These are phyloP conservation scores for Bryconaethiops microstoma DNA, from an alignment of 2,797 vertebrate genomes.

Conservation along the genomic window DNA sequence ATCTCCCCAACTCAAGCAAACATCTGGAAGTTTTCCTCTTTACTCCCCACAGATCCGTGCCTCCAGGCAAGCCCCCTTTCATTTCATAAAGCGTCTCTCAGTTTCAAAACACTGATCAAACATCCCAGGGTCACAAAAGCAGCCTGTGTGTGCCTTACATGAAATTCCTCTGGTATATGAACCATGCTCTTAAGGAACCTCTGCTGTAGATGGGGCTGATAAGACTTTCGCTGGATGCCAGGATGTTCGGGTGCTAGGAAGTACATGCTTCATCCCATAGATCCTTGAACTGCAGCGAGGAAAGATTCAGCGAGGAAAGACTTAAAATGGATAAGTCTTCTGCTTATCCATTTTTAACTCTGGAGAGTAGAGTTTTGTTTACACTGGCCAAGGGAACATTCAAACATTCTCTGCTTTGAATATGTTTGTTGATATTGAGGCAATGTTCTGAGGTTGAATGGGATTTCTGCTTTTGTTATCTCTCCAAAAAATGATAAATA, in stretches of 20 bases:
- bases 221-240: slow-evolving; percentile 38
- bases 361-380: slow-evolving; percentile 52
- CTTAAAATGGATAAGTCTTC: too few relatives aligned
- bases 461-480: slow-evolving; percentile 15
- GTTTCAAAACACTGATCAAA: slow-evolving; percentile 68
- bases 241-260: slow-evolving; percentile 63
- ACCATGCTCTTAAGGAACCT: slow-evolving; percentile 37
- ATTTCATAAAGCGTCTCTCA: slow-evolving; percentile 69
- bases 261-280: slow-evolving; percentile 68
- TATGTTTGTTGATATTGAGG: slow-evolving; percentile 33
- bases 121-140: slow-evolving; percentile 63
- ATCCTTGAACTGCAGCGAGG: slow-evolving; percentile 60
- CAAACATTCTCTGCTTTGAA: slow-evolving; percentile 20
- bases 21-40: slow-evolving; percentile 72
- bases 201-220: slow-evolving; percentile 29
- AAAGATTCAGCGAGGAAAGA: too few relatives aligned
- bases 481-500: slow-evolving; percentile 28
- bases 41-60: not conserved
- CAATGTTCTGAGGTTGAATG: not conserved
- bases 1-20: slow-evolving; percentile 67
- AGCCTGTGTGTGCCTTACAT: slow-evolving; percentile 58
- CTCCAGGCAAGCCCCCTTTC: slow-evolving; percentile 31
- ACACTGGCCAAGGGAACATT: slow-evolving; percentile 34
- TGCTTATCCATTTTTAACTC: slow-evolving; percentile 57
- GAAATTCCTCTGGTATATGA: slow-evolving; percentile 63